These are phyloP conservation scores for Dendrocincla fuliginosa DNA, from an alignment of 2,797 vertebrate species.

Conservation along the genomic window DNA sequence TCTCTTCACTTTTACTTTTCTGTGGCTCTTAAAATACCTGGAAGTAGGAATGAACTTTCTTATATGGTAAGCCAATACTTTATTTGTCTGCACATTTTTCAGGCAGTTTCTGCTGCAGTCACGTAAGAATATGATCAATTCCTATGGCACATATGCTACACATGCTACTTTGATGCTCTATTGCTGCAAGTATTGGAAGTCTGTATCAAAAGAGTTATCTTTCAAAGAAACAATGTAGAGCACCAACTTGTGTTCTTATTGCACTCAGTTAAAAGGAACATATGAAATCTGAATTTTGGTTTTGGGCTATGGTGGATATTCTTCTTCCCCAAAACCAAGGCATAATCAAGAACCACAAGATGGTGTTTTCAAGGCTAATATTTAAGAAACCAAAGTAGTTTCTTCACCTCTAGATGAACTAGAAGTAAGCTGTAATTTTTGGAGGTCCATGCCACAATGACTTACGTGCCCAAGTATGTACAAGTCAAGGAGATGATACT, in stretches of 20 bases:
- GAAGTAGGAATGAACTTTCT: not conserved
- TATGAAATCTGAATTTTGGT: not conserved
- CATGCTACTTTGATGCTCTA: not conserved
- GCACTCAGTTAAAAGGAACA: not conserved
- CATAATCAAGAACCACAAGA: not conserved
- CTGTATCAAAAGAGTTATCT: not conserved
- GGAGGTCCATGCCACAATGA: no score
- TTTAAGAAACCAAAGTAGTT: not conserved
- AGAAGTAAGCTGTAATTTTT: not conserved
- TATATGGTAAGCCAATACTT: not conserved
- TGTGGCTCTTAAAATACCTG: not conserved
- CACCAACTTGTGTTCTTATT: not conserved
- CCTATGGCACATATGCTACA: no score
- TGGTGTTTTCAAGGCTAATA: not conserved
- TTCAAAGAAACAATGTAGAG: not conserved
- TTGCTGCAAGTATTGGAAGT: not conserved
- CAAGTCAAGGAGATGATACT: not conserved
- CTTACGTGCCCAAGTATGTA: not conserved
- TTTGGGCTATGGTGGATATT: not conserved
- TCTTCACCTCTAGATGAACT: not conserved
- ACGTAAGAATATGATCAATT: not conserved
- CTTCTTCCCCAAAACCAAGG: not conserved
- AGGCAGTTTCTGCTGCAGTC: not conserved
- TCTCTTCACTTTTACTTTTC: not conserved
- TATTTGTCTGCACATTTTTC: not conserved